A percentile compares a stretch with the other conserved stretches of the same genome.
These are phyloP conservation scores for Bursaphelenchus mucronatus DNA, from an alignment of 1,140 invertebrate genomes.

Conservation along the genomic window DNA sequence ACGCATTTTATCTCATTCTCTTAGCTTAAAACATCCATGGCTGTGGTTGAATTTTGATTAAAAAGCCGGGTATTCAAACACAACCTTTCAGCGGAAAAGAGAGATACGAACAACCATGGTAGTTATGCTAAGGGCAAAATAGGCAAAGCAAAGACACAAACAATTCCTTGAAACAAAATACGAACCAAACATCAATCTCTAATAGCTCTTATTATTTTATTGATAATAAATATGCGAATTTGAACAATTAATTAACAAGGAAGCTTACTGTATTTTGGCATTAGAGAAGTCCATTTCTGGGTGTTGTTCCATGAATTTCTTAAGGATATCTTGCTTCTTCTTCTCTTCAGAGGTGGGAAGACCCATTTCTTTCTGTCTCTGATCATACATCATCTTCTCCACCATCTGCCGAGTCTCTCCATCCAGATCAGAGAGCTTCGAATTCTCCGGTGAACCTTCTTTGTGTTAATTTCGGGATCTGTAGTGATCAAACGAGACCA, in stretches of 20 bases:
- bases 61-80: too few species aligned
- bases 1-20: too few species aligned
- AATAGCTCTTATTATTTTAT: too few species aligned
- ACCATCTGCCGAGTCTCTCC: slow-evolving; percentile 92
- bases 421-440: slow-evolving; percentile 92
- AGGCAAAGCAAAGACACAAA: too few species aligned
- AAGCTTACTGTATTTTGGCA: slow-evolving; percentile 74
- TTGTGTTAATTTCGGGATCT: slow-evolving; percentile 94
- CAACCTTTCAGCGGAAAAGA: too few species aligned
- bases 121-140: too few species aligned
- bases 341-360: slow-evolving; percentile 96
- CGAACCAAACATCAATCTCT: too few species aligned
- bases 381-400: slow-evolving; percentile 99
- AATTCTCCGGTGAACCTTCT: slow-evolving; percentile 97
- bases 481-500: slow-evolving; percentile 81
- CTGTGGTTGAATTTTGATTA: too few species aligned
- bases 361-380: slow-evolving; percentile 84
- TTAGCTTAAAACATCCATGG: too few species aligned
- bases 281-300: slow-evolving; percentile 99
- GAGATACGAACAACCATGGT: too few species aligned
- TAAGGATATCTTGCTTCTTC: slow-evolving; percentile 92
- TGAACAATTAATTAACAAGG: background rate
- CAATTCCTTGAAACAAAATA: too few species aligned
- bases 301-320: slow-evolving; percentile 97
- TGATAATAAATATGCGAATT: too few species aligned